Percentiles rank a stretch among this genome's conserved stretches.
Conservation (phyloP, 2,113 vertebrate genomes). For the Malurus elegans region DNA sequence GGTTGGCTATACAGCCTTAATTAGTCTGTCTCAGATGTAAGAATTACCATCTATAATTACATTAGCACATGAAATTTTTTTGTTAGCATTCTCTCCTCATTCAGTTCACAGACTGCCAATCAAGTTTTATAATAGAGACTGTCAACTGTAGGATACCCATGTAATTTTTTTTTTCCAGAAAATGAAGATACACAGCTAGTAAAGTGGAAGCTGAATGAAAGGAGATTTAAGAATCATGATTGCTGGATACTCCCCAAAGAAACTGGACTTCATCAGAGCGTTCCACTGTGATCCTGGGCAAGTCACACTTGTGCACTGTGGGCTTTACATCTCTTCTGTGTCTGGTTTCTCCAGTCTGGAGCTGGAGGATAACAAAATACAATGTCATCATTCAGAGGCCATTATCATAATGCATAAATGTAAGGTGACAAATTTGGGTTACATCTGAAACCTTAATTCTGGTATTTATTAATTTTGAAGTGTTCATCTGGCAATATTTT, state of each 20-base stretch:
- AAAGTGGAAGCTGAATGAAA: background rate
- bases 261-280: background rate
- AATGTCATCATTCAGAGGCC: background rate
- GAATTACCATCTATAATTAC: slow-evolving; percentile 53
- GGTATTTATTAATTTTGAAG: background rate
- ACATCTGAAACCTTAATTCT: background rate
- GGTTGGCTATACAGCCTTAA: slow-evolving; percentile 38
- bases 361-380: background rate
- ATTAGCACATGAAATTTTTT: slow-evolving; percentile 15
- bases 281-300: background rate
- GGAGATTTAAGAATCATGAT: background rate
- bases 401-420: background rate
- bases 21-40: slow-evolving; percentile 51
- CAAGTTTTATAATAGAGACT: background rate
- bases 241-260: background rate
- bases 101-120: slow-evolving; percentile 8
- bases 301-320: background rate
- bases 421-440: fast-evolving
- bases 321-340: background rate
- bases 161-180: background rate
- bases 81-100: background rate
- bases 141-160: background rate
- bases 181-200: background rate
- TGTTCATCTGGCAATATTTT: background rate
- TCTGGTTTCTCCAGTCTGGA: background rate